Base-by-base conservation (phyloP, 2,113 vertebrate species). In the Hippocampus mohnikei region DNA sequence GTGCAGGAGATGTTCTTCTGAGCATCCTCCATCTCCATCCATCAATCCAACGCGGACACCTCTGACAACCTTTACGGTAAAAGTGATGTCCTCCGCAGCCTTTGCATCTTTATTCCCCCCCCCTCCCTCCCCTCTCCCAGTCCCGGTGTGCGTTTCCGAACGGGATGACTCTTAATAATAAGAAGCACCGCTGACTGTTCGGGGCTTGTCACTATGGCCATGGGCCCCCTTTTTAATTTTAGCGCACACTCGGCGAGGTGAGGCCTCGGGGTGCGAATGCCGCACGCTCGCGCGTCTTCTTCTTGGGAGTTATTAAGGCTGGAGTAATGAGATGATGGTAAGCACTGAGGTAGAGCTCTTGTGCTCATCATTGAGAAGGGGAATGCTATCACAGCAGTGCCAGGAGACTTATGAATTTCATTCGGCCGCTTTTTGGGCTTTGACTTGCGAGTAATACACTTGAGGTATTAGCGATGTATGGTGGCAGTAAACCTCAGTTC, bases 131-230 rank as follows among this genome's bases (percentile, higher is more conserved):
- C 29, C 29, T 5, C 29, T 5, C 4, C 29, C 29, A 33, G 29
- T 33, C 29, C 5, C 29, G 76, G 80, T 83, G 81, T 77, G 77
- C 74, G 12, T 78, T 86, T 82, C 70, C 3, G 18, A 82, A 78
- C 78, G 80, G 78, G 83, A 86, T 81, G 83, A 83, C 74, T 86
- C 72, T 71, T 40, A 81, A 84, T 86, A 86, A 86, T 18, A 60
- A 60, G n/a, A 46, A 90, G 84, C 82, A 83, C 50, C 69, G 88
- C 90, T 90, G 90, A 91, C 85, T 77, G 84, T 85, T 84, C 66
- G 83, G 77, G 82, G 67, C 83, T 55, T 18, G 62, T 72, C 58
- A 27, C n/a, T 13, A 56, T 74, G 83, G 88, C 86, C 79, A 82
- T 50, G 48, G 83, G 83, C 29, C 84, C 80, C 71, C 75, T 85